Evolutionary conservation across 2,888 invertebrate species (phyloP), one percentile per base, ranked within the genome.

Genomic region (Leucoptera coffeella): DNA sequence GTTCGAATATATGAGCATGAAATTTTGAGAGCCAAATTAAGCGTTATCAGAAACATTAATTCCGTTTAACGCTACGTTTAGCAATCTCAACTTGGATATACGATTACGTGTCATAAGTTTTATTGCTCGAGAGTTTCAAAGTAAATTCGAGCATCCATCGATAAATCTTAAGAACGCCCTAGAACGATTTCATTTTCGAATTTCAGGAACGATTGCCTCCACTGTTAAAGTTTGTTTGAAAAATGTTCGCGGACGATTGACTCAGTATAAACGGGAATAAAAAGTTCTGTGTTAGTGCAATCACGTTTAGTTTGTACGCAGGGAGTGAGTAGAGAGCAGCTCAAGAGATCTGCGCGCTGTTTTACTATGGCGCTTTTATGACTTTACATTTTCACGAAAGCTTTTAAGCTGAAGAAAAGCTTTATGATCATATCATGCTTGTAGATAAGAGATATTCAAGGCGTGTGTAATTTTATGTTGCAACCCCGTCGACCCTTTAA

Each of bases 161-260:
- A 69, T 69, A 69, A 69, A 67, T 69, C 69, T 69, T 60, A 57
- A 67, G 61, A 67, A 62, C 64, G 64, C 62, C 64, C 53, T 49
- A 56, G n/a, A 59, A 64, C 65, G 67, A 65, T 67, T 69, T 69
- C 67, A 69, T 69, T 69, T 69, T 69, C 69, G 69, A 64, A 67
- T 67, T 67, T 67, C 69, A 64, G 67, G 61, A 69, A 53, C 69
- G 65, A 69, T 69, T 69, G 65, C 64, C 61, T 60, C 64, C 54
- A 64, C 62, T 67, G 69, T 69, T 67, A 65, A 69, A 69, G 62
- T 69, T 69, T 69, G 64, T 62, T 62, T 69, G 69, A 67, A 69
- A 69, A 69, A 62, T 69, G 60, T 65, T 65, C 61, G 56, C 60
- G 61, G 64, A 56, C 69, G 65, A 69, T 69, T 69, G 69, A 65